A percentile compares a stretch with the other conserved stretches of the same genome.
Evolutionary conservation across 2,113 vertebrate species (phyloP).

Genomic region (Ochotona curzoniae): DNA sequence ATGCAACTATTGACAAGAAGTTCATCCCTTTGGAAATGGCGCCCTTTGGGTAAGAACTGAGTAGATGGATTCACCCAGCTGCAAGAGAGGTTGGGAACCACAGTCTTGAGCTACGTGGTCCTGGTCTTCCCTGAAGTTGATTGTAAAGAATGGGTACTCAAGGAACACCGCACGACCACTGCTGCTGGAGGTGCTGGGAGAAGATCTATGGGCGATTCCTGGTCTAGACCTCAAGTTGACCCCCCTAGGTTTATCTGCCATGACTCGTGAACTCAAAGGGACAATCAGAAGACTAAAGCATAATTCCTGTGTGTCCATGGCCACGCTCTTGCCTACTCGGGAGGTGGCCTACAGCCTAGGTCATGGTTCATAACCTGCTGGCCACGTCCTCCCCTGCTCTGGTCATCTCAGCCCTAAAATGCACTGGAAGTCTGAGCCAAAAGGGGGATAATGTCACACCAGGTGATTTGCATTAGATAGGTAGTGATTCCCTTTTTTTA

Average conservation of each 20-base stretch:
- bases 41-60: not conserved
- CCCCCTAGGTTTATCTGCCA: not conserved
- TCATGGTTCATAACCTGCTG: not conserved
- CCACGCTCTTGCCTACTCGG: not conserved
- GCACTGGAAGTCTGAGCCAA: not conserved
- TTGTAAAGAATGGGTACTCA: not conserved
- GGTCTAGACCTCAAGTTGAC: not conserved
- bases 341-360: not conserved
- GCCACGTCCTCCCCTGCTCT: not conserved
- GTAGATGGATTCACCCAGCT: not conserved
- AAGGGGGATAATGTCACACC: not conserved
- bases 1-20: constrained; percentile 26
- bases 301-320: not conserved
- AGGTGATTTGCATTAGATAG: not conserved
- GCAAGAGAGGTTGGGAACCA: not conserved
- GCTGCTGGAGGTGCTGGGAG: not conserved
- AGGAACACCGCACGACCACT: not conserved
- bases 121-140: not conserved
- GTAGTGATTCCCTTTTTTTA: constrained; percentile 37
- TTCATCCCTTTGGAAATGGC: not conserved
- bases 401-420: not conserved
- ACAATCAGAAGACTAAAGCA: not conserved
- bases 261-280: not conserved
- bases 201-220: not conserved
- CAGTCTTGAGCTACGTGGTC: not conserved